Evolutionary conservation across 2,113 vertebrate species (phyloP), one percentile per base, ranked within the genome.

Genomic region (Lates calcarifer): DNA sequence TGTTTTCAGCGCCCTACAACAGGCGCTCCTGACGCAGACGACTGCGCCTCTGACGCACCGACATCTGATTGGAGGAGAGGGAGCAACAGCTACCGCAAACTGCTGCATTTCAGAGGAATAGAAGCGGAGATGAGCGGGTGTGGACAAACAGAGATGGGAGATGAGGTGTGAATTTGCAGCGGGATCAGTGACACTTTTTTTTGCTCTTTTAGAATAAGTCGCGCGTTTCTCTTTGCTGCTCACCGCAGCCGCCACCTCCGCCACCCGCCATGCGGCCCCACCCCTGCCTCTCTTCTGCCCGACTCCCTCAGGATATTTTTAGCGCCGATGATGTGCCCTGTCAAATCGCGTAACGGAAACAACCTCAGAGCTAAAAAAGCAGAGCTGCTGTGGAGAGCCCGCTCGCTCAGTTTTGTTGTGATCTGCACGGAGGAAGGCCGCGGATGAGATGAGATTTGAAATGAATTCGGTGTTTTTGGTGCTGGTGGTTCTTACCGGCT

Each of bases 221-320:
- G 39, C 29, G 61, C 20, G 24, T 13, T 63, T 33, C 45, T 24
- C 3, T 13, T 5, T 37, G n/a, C 26, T 33, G 64, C 55, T 24
- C 51, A n/a, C 56, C 53, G 20, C 79, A 29, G 31, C 66, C 31
- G 51, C 70, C 58, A 22, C 78, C 55, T 2, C 26, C 68, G 10
- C 45, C 4, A 53, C 80, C 72, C 1, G 62, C 55, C 67, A 17
- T 4, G 68, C 89, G 4, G 86, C 82, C 89, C 91, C 91, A 87
- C 87, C 92, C 92, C 86, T 86, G 31, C 84, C 74, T 18, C 87
- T 89, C 86, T 88, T 87, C 85, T 93, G 89, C 93, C 91, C 91
- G 85, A 89, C 91, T 92, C 90, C 93, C 88, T 81, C 84, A 14
- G 91, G 93, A 83, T 94, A 94, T 94, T 94, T 94, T 90, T 94